Evolutionary conservation across 2,113 vertebrate genomes (phyloP).

Genomic region (Oreochromis spilurus): DNA sequence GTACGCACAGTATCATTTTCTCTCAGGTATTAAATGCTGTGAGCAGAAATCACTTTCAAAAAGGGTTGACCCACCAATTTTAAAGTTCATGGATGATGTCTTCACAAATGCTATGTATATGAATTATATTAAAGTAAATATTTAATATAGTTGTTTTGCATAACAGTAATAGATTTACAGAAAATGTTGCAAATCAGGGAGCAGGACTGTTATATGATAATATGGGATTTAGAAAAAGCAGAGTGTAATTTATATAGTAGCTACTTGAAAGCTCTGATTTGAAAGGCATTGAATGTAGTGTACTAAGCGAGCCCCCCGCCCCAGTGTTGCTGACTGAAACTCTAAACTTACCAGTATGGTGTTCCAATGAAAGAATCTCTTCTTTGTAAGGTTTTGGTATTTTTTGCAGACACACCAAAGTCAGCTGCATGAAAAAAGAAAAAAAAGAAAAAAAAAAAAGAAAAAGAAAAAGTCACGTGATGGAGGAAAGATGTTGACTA

Average conservation of each 20-base stretch:
- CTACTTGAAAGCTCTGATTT: not conserved
- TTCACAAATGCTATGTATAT: not conserved
- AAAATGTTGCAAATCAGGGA: not conserved
- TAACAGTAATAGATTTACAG: not conserved
- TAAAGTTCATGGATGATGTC: not conserved
- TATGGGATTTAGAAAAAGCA: not conserved
- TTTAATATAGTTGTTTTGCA: not conserved
- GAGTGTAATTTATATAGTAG: not conserved
- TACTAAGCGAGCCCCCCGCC: fast-evolving
- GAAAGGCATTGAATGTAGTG: not conserved
- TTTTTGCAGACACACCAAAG: conserved; percentile 97
- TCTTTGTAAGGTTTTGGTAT: conserved; percentile 89
- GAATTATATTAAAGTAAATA: not conserved
- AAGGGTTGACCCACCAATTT: not conserved
- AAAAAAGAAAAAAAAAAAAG: not conserved
- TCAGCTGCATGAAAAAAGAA: conserved; percentile 77
- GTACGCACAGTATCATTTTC: not conserved
- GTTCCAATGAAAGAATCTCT: conserved; percentile 95
- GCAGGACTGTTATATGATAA: not conserved
- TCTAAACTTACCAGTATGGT: conserved; percentile 87
- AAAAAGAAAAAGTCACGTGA: not conserved
- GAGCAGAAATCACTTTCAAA: not conserved
- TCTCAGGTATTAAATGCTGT: not conserved
- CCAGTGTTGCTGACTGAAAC: not conserved
- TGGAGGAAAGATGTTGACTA: not conserved